Percentiles rank a stretch among this genome's conserved stretches.
Evolutionary conservation across 2,113 vertebrate species (phyloP).

Genomic region (Thermophis baileyi): DNA sequence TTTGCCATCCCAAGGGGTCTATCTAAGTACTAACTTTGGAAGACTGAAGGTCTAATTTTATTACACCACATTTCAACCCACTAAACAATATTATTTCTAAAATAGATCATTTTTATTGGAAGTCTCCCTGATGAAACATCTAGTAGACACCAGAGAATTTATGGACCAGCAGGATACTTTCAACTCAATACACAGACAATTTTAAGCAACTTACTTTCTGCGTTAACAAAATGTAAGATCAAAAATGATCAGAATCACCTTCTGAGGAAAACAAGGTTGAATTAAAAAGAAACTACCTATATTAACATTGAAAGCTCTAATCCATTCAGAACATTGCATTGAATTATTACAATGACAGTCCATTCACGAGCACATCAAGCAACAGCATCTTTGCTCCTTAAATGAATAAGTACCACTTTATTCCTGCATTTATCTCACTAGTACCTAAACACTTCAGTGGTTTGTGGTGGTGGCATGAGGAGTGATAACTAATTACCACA

Average conservation of each 20-base stretch:
- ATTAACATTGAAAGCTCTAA: slow-evolving; percentile 39
- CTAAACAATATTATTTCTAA: slow-evolving; percentile 90
- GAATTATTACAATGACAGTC: not conserved
- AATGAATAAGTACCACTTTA: not conserved
- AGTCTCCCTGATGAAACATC: slow-evolving; percentile 86
- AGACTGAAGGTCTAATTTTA: slow-evolving; percentile 89
- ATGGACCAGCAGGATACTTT: slow-evolving; percentile 80
- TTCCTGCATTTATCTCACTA: slow-evolving; percentile 30
- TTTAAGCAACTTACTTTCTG: slow-evolving; percentile 75
- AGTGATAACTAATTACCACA: slow-evolving; percentile 39
- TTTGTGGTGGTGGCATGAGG: not conserved
- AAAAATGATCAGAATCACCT: slow-evolving; percentile 37
- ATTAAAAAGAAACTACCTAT: not conserved
- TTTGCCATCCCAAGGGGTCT: slow-evolving; percentile 86
- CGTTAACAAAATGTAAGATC: slow-evolving; percentile 58
- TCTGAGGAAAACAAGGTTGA: slow-evolving; percentile 34
- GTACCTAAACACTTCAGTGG: not conserved
- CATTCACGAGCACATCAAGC: not conserved
- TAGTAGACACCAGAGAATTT: slow-evolving; percentile 82
- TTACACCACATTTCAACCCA: slow-evolving; percentile 90
- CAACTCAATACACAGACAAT: slow-evolving; percentile 78
- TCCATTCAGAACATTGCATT: not conserved
- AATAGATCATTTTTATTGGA: slow-evolving; percentile 89
- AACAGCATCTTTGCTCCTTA: slow-evolving; percentile 25
- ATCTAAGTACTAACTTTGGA: slow-evolving; percentile 84